Base-by-base conservation (phyloP, 2,113 vertebrate genomes). In the Corythaixoides concolor region DNA sequence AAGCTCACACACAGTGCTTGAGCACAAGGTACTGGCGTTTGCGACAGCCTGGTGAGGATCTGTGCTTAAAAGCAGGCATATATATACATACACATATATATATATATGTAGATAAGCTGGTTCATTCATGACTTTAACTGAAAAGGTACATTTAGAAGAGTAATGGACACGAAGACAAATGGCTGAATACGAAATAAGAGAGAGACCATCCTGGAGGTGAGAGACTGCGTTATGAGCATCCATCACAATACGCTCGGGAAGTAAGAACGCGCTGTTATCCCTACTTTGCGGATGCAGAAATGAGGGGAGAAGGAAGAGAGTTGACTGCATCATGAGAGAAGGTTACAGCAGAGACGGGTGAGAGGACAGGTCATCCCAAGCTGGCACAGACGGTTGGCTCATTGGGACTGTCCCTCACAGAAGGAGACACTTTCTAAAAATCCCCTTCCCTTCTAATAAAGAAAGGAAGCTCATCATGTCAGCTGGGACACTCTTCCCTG, bases 21-120 rank as follows among this genome's bases (percentile, higher is more conserved):
- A 60, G 59, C 32, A 67, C 17, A 11, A 3, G 24, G 15, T 27
- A 35, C 39, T 16, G 4, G 1, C 4, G 1, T 12, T 17, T 23
- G 20, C 0, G 1, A 32, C 43, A 24, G 43, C 26, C 41, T 49
- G n/a, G 2, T 35, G 47, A 35, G 53, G n/a, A 27, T 32, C 66
- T 67, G 41, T 37, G 30, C 77, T 50, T 41, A 28, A 81, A 75
- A 39, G 33, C 14, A 35, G 18, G 26, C 10, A 43, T 43, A 43
- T 43, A 12, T 43, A 43, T 43, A 43, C 14, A 1, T 13, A 7
- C 4, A 4, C 12, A 2, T 37, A 18, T 19, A 17, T 4, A 7
- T 3, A 9, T 14, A 3, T 37, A 5, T 52, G 60, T 11, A 32
- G 27, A 12, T 1, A 30, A 32, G 56, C 21, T 70, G 43, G 35